Conservation (phyloP, 2,888 invertebrate species). For the Dryobotodes eremita region DNA sequence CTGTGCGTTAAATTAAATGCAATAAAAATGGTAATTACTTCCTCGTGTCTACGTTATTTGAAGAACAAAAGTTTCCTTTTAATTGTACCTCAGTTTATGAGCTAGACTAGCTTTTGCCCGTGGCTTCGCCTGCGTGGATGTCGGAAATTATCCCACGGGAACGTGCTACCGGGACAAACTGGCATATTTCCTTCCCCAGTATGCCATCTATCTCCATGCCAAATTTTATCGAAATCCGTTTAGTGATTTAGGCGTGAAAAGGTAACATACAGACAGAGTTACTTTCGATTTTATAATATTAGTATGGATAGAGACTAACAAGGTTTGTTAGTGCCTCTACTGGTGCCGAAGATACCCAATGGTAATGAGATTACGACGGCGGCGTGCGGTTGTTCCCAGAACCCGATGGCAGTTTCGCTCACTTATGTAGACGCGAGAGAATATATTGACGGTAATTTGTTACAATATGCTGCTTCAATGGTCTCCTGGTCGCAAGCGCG, state of each 20-base stretch:
- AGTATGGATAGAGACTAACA: background rate
- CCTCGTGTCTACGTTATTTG: background rate
- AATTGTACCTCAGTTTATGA: background rate
- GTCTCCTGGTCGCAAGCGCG: background rate
- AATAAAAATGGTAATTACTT: background rate
- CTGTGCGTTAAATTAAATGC: background rate
- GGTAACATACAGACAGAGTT: too few relatives aligned
- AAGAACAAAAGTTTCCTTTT: too few relatives aligned
- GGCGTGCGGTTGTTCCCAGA: background rate
- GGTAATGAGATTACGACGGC: background rate
- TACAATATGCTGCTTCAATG: background rate
- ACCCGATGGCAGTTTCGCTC: background rate
- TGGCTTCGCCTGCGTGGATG: too few relatives aligned
- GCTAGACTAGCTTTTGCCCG: background rate
- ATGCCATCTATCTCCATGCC: too few relatives aligned
- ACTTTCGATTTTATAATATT: too few relatives aligned
- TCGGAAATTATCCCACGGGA: too few relatives aligned
- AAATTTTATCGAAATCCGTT: too few relatives aligned
- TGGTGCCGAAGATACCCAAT: background rate
- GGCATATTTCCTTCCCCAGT: too few relatives aligned
- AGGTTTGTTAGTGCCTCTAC: background rate
- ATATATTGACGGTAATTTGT: background rate
- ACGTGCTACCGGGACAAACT: too few relatives aligned
- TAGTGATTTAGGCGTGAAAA: too few relatives aligned
- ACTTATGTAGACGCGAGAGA: background rate